phyloP scores from a whole-genome alignment of 2,888 invertebrate species.

The Ferrisia virgata region DNA sequence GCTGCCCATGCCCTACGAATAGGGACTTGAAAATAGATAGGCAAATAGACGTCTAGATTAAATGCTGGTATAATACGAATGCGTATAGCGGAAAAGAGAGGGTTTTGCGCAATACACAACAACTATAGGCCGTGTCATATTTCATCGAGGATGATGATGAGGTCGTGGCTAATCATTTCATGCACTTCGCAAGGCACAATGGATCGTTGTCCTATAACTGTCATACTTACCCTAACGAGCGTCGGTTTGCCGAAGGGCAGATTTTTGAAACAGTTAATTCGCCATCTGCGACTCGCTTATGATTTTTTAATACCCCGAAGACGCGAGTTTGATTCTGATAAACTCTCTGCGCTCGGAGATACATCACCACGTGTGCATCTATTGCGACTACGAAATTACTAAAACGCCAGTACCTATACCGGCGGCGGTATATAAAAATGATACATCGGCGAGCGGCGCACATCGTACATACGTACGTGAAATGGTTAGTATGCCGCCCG shows the following conservation, averaged over 20 bases:
- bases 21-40: not conserved
- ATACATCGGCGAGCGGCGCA: not conserved
- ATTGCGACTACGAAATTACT: too few relatives aligned
- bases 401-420: not conserved
- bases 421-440: not conserved
- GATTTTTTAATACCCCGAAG: conserved; percentile 20
- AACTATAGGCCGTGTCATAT: conserved; percentile 18
- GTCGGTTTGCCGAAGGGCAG: conserved; percentile 19
- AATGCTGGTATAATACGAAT: not conserved
- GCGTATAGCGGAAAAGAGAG: not conserved
- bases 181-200: conserved; percentile 16
- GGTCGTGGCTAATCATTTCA: conserved; percentile 27
- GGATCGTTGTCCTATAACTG: conserved; percentile 18
- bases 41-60: not conserved
- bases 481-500: not conserved
- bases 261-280: conserved; percentile 12
- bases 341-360: not conserved
- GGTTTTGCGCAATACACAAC: conserved; percentile 1
- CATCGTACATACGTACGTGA: not conserved
- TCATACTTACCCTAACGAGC: conserved; percentile 26
- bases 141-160: conserved; percentile 27
- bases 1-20: too few relatives aligned
- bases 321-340: not conserved
- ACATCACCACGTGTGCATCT: too few relatives aligned
- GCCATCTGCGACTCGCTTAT: conserved; percentile 14